phyloP scores from a whole-genome alignment of 2,888 invertebrate genomes.

The Ormyrus labotus region DNA sequence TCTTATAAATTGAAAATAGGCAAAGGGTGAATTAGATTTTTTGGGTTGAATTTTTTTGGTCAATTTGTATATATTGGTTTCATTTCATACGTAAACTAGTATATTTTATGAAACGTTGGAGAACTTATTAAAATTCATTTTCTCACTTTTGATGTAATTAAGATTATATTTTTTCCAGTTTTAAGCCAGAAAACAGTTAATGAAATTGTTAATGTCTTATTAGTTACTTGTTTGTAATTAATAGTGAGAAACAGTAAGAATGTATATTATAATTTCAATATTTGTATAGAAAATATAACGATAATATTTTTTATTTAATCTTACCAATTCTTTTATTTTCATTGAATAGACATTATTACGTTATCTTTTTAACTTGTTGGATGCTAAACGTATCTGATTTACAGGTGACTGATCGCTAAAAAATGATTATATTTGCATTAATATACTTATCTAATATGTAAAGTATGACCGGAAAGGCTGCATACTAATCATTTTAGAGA shows the following conservation, averaged over 20 bases:
- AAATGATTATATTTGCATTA: neutral
- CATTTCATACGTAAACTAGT: neutral
- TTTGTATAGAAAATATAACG: constrained; percentile 19
- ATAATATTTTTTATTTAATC: constrained; percentile 25
- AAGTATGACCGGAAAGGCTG: neutral
- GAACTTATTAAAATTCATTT: neutral
- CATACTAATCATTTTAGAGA: neutral
- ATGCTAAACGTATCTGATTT: neutral
- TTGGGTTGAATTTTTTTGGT: no score
- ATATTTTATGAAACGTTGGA: constrained; percentile 26
- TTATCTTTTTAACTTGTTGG: constrained; percentile 19
- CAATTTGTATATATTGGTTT: neutral
- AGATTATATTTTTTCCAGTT: neutral
- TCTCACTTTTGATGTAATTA: neutral
- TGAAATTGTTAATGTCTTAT: constrained; percentile 20
- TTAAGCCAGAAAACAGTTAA: constrained; percentile 1
- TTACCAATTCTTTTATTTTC: constrained; percentile 3
- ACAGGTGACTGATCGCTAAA: no score
- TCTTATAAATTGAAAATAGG: neutral
- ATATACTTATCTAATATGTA: neutral
- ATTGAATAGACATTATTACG: constrained; percentile 27
- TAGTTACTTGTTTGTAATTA: constrained; percentile 25
- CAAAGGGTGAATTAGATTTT: neutral
- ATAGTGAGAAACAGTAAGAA: constrained; percentile 5
- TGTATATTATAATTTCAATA: constrained; percentile 34